These are phyloP conservation scores for Bemisia tabaci DNA, from an alignment of 1,140 invertebrate species.

Conservation along the genomic window DNA sequence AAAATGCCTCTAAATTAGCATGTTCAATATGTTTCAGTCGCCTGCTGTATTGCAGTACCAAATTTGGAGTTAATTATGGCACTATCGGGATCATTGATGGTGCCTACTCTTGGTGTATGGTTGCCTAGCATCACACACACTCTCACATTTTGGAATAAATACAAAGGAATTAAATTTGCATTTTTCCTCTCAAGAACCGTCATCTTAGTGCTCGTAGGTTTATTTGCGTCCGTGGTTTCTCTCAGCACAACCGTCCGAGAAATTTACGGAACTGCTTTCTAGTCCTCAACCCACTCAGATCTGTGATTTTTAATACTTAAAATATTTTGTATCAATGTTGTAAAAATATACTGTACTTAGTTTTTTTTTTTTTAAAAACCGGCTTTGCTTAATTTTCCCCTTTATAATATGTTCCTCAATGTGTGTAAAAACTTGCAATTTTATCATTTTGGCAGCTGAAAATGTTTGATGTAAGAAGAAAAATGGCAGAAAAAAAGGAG, in stretches of 20 bases:
- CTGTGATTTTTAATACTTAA: too few species aligned
- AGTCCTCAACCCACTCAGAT: too few species aligned
- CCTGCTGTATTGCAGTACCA: conserved; percentile 13
- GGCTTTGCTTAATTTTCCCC: too few species aligned
- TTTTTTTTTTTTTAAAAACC: too few species aligned
- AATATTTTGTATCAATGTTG: too few species aligned
- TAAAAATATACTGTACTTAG: too few species aligned
- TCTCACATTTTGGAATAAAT: conserved; percentile 44
- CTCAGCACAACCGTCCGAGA: not conserved
- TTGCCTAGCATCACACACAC: conserved; percentile 29
- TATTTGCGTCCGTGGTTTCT: not conserved
- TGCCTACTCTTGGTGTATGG: conserved; percentile 10
- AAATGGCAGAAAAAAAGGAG: too few species aligned
- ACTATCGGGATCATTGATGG: conserved; percentile 14
- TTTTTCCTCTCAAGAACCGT: not conserved
- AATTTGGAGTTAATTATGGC: conserved; percentile 16
- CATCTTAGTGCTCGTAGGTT: not conserved
- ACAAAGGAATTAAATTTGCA: not conserved
- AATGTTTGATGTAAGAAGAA: too few species aligned
- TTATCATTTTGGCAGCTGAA: too few species aligned
- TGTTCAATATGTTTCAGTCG: conserved; percentile 13
- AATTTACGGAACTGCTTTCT: not conserved
- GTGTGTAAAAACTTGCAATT: too few species aligned
- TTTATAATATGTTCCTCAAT: too few species aligned
- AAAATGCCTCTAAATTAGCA: too few species aligned